These are phyloP conservation scores for Fregetta grallaria DNA, from an alignment of 2,113 vertebrate species.

Conservation along the genomic window DNA sequence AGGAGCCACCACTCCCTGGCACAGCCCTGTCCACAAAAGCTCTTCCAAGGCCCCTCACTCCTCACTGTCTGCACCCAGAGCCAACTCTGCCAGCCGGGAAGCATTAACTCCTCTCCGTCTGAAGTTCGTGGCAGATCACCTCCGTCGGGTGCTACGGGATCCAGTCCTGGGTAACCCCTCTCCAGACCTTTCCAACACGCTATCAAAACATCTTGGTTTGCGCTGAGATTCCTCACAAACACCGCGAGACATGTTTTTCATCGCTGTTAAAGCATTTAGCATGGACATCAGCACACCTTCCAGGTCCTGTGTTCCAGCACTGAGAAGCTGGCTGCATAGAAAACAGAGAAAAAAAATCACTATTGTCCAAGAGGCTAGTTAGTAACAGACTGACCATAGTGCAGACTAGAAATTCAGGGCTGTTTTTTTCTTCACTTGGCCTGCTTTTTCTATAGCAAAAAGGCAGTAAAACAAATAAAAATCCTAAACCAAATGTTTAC, in stretches of 20 bases:
- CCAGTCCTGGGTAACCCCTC: neutral
- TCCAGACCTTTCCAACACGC: neutral
- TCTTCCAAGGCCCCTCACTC: neutral
- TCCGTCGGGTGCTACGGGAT: neutral
- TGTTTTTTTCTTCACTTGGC: neutral
- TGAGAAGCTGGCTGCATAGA: neutral
- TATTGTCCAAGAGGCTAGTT: neutral
- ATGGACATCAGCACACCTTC: neutral
- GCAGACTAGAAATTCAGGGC: neutral
- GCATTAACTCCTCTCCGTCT: neutral
- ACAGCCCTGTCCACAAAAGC: neutral
- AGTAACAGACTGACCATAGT: neutral
- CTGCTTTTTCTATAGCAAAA: neutral
- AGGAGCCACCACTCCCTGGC: neutral
- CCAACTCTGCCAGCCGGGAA: neutral
- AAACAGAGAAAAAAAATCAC: neutral
- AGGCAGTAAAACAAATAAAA: neutral
- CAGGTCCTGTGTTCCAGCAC: neutral
- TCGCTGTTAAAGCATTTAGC: neutral
- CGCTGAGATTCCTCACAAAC: neutral
- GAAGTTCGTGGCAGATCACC: no score
- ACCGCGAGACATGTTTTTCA: accelerated
- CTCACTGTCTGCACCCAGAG: neutral
- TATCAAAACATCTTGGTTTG: neutral
- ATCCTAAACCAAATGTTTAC: neutral